Conservation (phyloP, 2,888 invertebrate genomes). For the Steinernema carpocapsae region DNA sequence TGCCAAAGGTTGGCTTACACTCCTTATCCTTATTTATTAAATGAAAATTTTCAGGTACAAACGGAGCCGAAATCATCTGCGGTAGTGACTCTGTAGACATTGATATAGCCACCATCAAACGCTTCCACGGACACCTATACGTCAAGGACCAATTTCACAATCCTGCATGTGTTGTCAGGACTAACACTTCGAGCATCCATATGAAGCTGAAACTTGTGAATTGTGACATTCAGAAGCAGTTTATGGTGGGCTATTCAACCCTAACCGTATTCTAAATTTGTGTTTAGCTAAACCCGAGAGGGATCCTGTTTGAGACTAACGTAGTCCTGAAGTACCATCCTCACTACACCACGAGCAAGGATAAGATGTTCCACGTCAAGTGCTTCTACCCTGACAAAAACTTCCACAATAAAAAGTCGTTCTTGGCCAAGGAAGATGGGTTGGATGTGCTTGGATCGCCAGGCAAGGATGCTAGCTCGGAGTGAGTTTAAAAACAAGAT, state of each 20-base stretch:
- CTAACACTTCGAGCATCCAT: constrained; percentile 39
- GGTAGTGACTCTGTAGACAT: constrained; percentile 43
- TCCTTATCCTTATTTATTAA: no score
- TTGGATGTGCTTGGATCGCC: background rate
- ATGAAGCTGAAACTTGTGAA: constrained; percentile 38
- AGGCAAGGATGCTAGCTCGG: background rate
- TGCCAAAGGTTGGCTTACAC: no score
- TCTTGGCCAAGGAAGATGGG: background rate
- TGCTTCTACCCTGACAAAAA: constrained; percentile 58
- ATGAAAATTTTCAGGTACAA: no score
- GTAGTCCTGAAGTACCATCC: constrained; percentile 56
- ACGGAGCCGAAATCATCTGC: constrained; percentile 54
- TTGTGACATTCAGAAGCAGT: constrained; percentile 51
- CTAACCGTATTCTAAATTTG: background rate
- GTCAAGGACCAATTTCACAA: constrained; percentile 47
- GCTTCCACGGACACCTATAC: constrained; percentile 53
- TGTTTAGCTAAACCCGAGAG: constrained; percentile 51
- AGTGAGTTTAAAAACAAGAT: background rate
- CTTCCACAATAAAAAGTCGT: constrained; percentile 29
- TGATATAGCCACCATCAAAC: constrained; percentile 46
- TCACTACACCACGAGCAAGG: constrained; percentile 45
- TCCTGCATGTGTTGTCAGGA: constrained; percentile 38
- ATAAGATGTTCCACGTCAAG: constrained; percentile 48
- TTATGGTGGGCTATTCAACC: constrained; percentile 41
- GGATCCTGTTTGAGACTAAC: constrained; percentile 51